phyloP scores from a whole-genome alignment of 2,888 invertebrate species.

The Odontomyia ornata region DNA sequence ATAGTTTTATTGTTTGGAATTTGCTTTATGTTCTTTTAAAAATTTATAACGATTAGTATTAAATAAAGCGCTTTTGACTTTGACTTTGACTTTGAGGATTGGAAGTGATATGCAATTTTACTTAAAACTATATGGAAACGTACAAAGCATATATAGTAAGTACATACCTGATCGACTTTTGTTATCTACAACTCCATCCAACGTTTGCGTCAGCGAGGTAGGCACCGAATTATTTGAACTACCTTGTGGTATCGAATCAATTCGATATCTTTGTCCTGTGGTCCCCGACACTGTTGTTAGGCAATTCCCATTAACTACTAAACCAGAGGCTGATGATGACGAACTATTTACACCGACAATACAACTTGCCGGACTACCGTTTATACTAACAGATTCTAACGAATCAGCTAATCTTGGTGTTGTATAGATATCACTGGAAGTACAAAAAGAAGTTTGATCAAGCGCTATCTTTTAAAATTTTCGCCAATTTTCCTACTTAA shows the following conservation, averaged over 20 bases:
- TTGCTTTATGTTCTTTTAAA: no score
- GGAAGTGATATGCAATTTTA: no score
- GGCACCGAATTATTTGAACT: constrained; percentile 48
- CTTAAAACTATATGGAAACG: no score
- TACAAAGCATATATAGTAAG: no score
- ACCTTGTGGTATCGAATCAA: constrained; percentile 57
- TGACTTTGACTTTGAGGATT: no score
- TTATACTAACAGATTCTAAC: constrained; percentile 56
- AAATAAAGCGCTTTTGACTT: no score
- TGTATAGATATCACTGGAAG: constrained; percentile 62
- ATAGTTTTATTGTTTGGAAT: no score
- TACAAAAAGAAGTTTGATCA: neutral
- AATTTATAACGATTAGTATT: no score
- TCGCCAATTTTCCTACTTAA: neutral
- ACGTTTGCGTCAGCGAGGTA: constrained; percentile 52
- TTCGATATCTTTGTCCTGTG: constrained; percentile 61
- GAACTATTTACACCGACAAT: constrained; percentile 56
- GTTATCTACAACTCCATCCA: constrained; percentile 51
- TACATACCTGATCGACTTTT: constrained; percentile 51
- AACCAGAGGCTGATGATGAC: constrained; percentile 54
- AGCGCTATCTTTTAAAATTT: neutral
- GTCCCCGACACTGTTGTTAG: constrained; percentile 57
- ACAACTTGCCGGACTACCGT: constrained; percentile 59
- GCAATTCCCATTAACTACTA: constrained; percentile 60
- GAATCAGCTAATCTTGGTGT: constrained; percentile 62